These are phyloP conservation scores for Oscheius sp. DNA, from an alignment of 2,888 invertebrate species.

Conservation along the genomic window DNA sequence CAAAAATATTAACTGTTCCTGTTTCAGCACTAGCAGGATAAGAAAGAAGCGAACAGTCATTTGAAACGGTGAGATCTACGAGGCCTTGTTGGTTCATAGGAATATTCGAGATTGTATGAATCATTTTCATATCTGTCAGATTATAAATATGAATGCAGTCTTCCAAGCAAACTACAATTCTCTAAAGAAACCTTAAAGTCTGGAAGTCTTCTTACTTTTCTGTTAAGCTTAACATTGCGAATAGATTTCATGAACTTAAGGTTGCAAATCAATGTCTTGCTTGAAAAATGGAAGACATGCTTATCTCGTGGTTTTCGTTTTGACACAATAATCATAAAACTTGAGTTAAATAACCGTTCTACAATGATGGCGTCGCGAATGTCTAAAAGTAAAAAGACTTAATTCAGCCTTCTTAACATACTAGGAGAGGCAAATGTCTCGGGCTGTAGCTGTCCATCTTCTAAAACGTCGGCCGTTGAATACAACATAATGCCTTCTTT, in stretches of 20 bases:
- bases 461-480: conserved; percentile 81
- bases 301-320: conserved; percentile 84
- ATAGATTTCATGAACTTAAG: conserved; percentile 94
- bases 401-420: too few species aligned
- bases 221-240: conserved; percentile 90
- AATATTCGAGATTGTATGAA: conserved; percentile 97
- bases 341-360: conserved; percentile 94
- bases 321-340: conserved; percentile 92
- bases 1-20: conserved; percentile 85
- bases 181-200: conserved; percentile 74
- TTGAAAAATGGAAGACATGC: conserved; percentile 95
- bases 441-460: conserved; percentile 34
- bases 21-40: conserved; percentile 81
- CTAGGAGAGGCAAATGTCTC: conserved; percentile 7
- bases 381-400: conserved; percentile 12
- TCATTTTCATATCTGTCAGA: conserved; percentile 78
- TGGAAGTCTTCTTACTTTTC: conserved; percentile 78
- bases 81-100: conserved; percentile 89
- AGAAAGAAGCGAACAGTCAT: conserved; percentile 86
- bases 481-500: conserved; percentile 89
- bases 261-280: conserved; percentile 81
- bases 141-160: conserved; percentile 98
- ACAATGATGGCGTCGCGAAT: conserved; percentile 73
- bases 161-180: conserved; percentile 94
- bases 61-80: conserved; percentile 58